Evolutionary conservation across 2,797 vertebrate genomes (phyloP).

Genomic region (Nyctalus aviator): DNA sequence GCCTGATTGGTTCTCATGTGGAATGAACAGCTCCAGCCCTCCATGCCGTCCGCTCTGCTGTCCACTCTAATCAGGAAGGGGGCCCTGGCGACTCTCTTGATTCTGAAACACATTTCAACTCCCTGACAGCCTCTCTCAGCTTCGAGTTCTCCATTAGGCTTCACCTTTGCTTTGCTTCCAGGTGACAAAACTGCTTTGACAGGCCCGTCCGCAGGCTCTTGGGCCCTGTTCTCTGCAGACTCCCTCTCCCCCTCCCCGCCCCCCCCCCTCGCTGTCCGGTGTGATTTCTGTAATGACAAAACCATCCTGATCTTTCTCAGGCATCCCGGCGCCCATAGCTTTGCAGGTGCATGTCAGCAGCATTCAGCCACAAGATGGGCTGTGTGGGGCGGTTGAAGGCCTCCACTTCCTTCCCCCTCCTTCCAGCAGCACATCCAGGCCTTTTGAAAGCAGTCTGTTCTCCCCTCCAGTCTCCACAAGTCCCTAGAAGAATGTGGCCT

Average conservation of each 20-base stretch:
- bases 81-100: conserved; percentile 58
- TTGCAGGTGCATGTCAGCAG: conserved; percentile 57
- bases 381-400: not conserved
- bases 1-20: conserved; percentile 57
- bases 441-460: not conserved
- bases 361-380: conserved; percentile 11
- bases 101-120: conserved; percentile 92
- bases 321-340: not conserved
- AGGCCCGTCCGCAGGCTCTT: conserved; percentile 87
- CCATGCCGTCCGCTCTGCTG: conserved; percentile 10
- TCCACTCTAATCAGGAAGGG: conserved; percentile 51
- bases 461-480: not conserved
- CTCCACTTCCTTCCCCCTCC: not conserved
- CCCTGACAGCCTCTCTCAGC: conserved; percentile 95
- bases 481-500: conserved; percentile 54
- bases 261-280: not conserved
- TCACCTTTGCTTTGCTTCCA: conserved; percentile 90
- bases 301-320: conserved; percentile 66
- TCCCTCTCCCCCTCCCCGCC: conserved; percentile 48
- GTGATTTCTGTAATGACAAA: conserved; percentile 78
- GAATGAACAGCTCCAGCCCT: conserved; percentile 33
- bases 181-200: conserved; percentile 95
- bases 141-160: conserved; percentile 87
- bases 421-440: not conserved
- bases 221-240: conserved; percentile 37